These are phyloP conservation scores for Protobothrops mucrosquamatus DNA, from an alignment of 2,113 vertebrate species.

Conservation along the genomic window DNA sequence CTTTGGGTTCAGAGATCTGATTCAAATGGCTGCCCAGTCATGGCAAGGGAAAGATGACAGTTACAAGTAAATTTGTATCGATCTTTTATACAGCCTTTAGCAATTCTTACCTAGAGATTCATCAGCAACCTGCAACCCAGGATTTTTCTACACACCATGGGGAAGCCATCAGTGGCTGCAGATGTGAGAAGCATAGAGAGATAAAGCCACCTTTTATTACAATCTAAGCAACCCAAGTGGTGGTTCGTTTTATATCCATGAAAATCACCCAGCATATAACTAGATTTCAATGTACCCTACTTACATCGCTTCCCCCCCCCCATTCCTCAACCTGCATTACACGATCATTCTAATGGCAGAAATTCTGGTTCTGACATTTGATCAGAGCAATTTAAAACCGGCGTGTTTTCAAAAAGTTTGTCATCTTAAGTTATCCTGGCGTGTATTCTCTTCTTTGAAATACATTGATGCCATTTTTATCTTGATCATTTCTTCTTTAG, in stretches of 20 bases:
- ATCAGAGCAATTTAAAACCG: neutral
- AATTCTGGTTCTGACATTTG: neutral
- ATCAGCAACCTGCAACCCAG: neutral
- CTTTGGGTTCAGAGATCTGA: neutral
- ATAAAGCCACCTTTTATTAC: neutral
- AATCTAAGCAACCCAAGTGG: neutral
- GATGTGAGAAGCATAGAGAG: neutral
- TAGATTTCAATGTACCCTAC: neutral
- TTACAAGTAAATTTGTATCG: neutral
- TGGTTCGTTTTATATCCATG: neutral
- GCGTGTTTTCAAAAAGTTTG: neutral
- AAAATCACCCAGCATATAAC: neutral
- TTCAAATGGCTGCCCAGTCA: neutral
- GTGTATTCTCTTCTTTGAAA: constrained; percentile 9
- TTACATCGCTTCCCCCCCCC: neutral
- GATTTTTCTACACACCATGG: neutral
- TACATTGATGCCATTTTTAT: constrained; percentile 5
- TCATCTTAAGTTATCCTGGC: too few species aligned
- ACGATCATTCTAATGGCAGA: neutral
- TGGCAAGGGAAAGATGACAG: neutral
- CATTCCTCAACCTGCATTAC: neutral
- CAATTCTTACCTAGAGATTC: neutral
- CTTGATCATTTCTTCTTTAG: neutral
- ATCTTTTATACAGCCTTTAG: neutral
- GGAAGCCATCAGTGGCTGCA: neutral